These are phyloP conservation scores for Hystrix brachyura DNA, from an alignment of 2,113 vertebrate species.

Conservation along the genomic window DNA sequence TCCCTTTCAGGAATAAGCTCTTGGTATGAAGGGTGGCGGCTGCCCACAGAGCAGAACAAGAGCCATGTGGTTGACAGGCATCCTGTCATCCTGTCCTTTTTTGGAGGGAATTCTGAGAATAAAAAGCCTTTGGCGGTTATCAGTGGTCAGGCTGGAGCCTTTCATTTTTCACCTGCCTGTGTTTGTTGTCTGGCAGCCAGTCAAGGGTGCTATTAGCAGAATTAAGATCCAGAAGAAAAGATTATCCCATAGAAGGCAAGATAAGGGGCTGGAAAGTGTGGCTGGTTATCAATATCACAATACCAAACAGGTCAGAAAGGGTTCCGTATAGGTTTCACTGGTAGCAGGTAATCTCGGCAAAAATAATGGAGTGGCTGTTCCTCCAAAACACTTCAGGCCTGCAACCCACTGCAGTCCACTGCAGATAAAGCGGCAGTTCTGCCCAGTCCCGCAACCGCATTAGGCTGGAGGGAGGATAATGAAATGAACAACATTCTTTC, in stretches of 20 bases:
- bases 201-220: conserved; percentile 90
- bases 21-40: not conserved
- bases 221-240: conserved; percentile 89
- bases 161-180: conserved; percentile 89
- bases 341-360: conserved; percentile 87
- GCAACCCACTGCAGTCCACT: conserved; percentile 80
- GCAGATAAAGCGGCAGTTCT: conserved; percentile 82
- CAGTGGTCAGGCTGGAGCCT: conserved; percentile 87
- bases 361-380: conserved; percentile 89
- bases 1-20: conserved; percentile 71
- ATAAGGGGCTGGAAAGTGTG: conserved; percentile 89
- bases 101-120: conserved; percentile 86
- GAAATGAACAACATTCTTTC: conserved; percentile 56
- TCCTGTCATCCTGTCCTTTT: conserved; percentile 80
- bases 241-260: conserved; percentile 88
- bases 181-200: conserved; percentile 90
- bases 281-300: conserved; percentile 88
- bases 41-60: not conserved
- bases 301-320: conserved; percentile 86
- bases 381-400: conserved; percentile 82
- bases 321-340: conserved; percentile 87
- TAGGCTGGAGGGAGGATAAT: conserved; percentile 44
- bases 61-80: conserved; percentile 81
- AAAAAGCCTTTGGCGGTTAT: conserved; percentile 86
- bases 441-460: conserved; percentile 51